These are phyloP conservation scores for Gambusia affinis DNA, from an alignment of 2,113 vertebrate genomes.

Conservation along the genomic window DNA sequence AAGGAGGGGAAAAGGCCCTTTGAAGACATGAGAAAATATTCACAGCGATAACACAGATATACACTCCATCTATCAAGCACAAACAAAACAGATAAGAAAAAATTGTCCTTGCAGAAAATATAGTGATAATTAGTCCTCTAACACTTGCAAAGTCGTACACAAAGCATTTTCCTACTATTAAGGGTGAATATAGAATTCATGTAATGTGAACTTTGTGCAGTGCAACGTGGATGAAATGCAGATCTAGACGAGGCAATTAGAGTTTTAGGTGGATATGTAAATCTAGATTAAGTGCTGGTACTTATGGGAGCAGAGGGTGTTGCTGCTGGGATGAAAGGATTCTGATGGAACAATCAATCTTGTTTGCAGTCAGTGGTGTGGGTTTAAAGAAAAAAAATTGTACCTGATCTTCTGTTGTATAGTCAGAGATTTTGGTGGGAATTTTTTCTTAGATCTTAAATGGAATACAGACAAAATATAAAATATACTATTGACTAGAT, in stretches of 20 bases:
- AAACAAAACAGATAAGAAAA: conserved; percentile 32
- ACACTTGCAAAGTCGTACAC: conserved; percentile 1
- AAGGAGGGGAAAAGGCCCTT: conserved; percentile 1
- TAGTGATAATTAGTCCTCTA: conserved; percentile 15
- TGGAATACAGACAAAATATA: too few relatives aligned
- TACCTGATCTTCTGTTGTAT: not conserved
- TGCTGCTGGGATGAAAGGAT: conserved; percentile 21
- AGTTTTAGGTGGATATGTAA: conserved; percentile 13
- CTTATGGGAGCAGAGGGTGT: not conserved
- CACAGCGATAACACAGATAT: not conserved
- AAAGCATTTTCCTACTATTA: conserved; percentile 15
- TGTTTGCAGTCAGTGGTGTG: conserved; percentile 5
- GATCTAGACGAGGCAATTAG: not conserved
- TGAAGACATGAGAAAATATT: conserved; percentile 23
- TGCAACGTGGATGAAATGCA: not conserved
- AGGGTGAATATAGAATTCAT: not conserved
- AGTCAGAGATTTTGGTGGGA: not conserved
- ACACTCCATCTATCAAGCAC: conserved; percentile 2
- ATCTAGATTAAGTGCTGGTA: conserved; percentile 11
- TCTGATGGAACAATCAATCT: conserved; percentile 28
- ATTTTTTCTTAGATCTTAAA: not conserved
- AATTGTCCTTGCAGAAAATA: conserved; percentile 8
- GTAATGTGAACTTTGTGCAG: not conserved
- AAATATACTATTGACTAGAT: not conserved
- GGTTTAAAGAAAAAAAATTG: not conserved